phyloP scores from a whole-genome alignment of 2,888 invertebrate species.

The Leucoma salicis region DNA sequence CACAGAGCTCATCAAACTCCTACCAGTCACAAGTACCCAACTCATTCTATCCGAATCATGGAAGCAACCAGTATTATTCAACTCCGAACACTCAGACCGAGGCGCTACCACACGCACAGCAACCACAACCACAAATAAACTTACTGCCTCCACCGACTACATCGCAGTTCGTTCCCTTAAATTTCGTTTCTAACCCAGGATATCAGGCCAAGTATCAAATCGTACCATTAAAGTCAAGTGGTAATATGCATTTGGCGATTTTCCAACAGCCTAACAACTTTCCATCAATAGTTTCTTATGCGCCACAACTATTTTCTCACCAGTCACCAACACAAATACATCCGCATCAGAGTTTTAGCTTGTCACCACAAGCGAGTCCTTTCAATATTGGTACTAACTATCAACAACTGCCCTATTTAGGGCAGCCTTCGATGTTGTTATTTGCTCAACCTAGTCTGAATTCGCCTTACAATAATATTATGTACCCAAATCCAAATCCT shows the following conservation, averaged over 20 bases:
- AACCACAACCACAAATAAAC: constrained; percentile 51
- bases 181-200: constrained; percentile 65
- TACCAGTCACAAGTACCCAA: constrained; percentile 62
- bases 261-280: constrained; percentile 56
- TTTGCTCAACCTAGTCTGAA: constrained; percentile 60
- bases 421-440: constrained; percentile 66
- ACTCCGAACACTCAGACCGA: constrained; percentile 45
- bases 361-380: constrained; percentile 47
- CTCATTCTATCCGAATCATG: constrained; percentile 69
- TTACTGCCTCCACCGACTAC: constrained; percentile 49
- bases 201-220: constrained; percentile 73
- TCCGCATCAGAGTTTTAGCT: constrained; percentile 40
- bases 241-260: constrained; percentile 63
- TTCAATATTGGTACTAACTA: constrained; percentile 53
- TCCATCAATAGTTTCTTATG: constrained; percentile 49
- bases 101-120: constrained; percentile 33
- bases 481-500: constrained; percentile 58
- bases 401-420: constrained; percentile 53
- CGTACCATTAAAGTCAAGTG: constrained; percentile 57
- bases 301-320: constrained; percentile 51
- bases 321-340: constrained; percentile 40
- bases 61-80: constrained; percentile 57
- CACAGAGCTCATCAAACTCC: constrained; percentile 42
- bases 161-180: constrained; percentile 64
- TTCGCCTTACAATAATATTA: constrained; percentile 57